Base-by-base conservation (phyloP, 2,888 invertebrate species). In the Sminthurides aquaticus region DNA sequence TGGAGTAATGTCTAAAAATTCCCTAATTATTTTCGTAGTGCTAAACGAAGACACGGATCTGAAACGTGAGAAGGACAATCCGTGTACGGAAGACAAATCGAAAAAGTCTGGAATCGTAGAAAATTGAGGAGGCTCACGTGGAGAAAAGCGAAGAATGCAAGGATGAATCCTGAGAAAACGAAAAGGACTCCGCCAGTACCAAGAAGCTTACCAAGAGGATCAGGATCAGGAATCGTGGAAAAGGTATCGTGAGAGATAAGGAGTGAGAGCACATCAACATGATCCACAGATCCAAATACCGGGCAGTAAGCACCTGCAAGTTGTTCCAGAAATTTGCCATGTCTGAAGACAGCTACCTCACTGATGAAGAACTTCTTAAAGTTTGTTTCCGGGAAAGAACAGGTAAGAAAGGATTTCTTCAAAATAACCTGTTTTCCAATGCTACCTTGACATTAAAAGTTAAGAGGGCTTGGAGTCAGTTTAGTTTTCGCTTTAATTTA, bases 251-350 rank as follows among this genome's bases (percentile, higher is more conserved):
- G 2, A 48, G 57, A 15, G 57, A 57, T n/a, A 49, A 49, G 43
- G 61, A 65, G 34, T 3, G 57, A 5, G 57, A 57, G 18, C 28
- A 57, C 11, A 25, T 63, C 27, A 57, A 15, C 24, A 24, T 62
- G 3, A 59, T 72, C 57, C 62, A 68, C 29, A 69, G 66, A 64
- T 66, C 70, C 29, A 70, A 67, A 29, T 67, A 63, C 60, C 67
- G 72, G n/a, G 68, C 72, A 11, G 48, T 68, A 20, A 67, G 66
- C 34, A 67, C 69, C 3, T 69, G 68, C 60, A 59, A 66, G 25
- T 43, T 72, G 0, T 24, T 72, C 11, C 66, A 67, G 29, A 69
- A 69, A 49, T 49, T 70, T 28, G 18, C 59, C 8, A 59, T 64
- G 8, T 11, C 60, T 34, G 34, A 18, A n/a, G 69, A 72, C n/a